phyloP scores from a whole-genome alignment of 2,797 vertebrate species.

The Phrynocephalus guinanensis region DNA sequence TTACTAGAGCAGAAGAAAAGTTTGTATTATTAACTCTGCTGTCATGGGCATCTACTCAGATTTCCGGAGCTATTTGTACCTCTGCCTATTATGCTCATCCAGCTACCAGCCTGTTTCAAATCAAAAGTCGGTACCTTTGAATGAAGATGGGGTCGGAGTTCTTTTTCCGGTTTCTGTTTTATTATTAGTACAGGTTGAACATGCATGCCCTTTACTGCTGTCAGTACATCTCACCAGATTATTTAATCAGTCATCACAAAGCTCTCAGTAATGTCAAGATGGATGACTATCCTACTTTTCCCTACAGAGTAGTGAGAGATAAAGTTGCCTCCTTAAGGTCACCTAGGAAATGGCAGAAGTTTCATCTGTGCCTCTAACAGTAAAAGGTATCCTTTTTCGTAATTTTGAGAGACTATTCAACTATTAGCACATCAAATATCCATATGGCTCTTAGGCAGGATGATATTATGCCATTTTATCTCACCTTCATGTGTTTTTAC shows the following conservation, averaged over 20 bases:
- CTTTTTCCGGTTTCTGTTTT: background rate
- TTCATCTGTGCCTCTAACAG: background rate
- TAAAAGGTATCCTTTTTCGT: background rate
- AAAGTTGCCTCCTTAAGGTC: slow-evolving; percentile 39
- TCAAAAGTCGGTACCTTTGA: background rate
- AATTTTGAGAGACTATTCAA: background rate
- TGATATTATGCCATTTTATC: slow-evolving; percentile 23
- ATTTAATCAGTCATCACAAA: slow-evolving; percentile 14
- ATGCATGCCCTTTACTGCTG: slow-evolving; percentile 5
- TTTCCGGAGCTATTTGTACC: background rate
- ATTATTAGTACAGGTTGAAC: slow-evolving; percentile 9
- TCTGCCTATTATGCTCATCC: background rate
- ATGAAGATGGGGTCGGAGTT: background rate
- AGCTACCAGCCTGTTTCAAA: background rate
- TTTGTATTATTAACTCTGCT: background rate
- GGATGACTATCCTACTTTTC: background rate
- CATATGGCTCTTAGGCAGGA: slow-evolving; percentile 31
- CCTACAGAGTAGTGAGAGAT: slow-evolving; percentile 1
- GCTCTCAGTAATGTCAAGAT: background rate
- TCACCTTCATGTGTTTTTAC: slow-evolving; percentile 39
- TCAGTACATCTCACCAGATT: slow-evolving; percentile 6
- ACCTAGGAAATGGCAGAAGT: background rate
- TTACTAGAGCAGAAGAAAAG: background rate
- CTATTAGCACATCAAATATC: background rate
- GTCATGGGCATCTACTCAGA: background rate